Evolutionary conservation across 2,797 vertebrate species (phyloP), one percentile per base, ranked within the genome.

Genomic region (Cynopterus sphinx): DNA sequence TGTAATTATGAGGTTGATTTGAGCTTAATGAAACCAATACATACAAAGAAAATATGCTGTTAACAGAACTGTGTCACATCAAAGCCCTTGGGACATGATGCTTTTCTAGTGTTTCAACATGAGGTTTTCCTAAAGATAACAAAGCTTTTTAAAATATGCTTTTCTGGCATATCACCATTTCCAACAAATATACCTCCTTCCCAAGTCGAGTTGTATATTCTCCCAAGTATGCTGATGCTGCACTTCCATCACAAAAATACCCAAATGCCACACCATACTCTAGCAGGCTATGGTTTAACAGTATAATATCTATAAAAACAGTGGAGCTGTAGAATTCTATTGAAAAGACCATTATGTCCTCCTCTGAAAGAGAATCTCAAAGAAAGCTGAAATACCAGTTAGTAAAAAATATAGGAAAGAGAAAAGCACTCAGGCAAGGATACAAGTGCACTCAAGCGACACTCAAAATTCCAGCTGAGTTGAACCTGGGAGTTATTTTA

Each of bases 1-100:
- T 61, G 82, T 94, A 93, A 97, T 75, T 92, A 85, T 84, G 95
- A 96, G 55, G 57, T 39, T 97, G 98, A 95, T 91, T 91, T 92
- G 95, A 97, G 87, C 33, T 96, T 93, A 94, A 81, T 90, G 73
- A 97, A 97, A 84, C 87, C 77, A 68, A 43, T 63, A 41, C n/a
- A 74, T 55, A 68, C 83, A 77, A 92, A 73, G 61, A 96, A 95
- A 88, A 79, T 63, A 73, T 0, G 4, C 68, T 68, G 39, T 75
- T 53, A 86, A n/a, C 46, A 85, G 91, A 87, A 87, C 15, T 15
- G 39, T 73, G 84, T n/a, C 63, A 87, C 16, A 89, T 71, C 73
- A 84, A 95, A 96, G 82, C 63, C 59, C 28, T 86, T 97, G 78
- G 84, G 59, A 65, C 51, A 67, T 74, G 92, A 53, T 92, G 85